phyloP scores from a whole-genome alignment of 2,113 vertebrate species.

The Anthoscopus minutus region DNA sequence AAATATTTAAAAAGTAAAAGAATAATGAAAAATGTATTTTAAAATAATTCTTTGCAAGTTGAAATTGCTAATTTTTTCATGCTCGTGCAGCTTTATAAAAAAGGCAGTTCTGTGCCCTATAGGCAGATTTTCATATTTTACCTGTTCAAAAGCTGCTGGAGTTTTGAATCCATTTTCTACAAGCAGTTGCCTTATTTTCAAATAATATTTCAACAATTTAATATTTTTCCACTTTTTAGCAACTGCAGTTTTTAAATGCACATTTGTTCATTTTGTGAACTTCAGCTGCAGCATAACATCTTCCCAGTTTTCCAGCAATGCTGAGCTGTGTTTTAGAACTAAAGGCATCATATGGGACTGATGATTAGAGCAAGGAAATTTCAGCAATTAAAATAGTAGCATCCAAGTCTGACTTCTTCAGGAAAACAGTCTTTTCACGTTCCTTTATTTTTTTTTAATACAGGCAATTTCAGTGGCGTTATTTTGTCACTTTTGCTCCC shows the following conservation, averaged over 20 bases:
- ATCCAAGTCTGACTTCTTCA: neutral
- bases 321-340: neutral
- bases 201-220: neutral
- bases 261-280: neutral
- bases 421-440: neutral
- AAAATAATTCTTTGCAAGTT: neutral
- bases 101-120: neutral
- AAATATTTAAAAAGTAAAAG: neutral
- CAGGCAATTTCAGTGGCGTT: neutral
- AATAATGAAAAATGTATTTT: neutral
- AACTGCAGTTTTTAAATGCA: neutral
- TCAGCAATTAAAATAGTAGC: neutral
- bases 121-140: neutral
- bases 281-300: neutral
- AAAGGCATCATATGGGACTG: neutral
- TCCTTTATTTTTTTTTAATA: neutral
- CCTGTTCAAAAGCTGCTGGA: neutral
- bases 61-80: neutral
- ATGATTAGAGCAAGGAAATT: neutral
- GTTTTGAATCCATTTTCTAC: neutral
- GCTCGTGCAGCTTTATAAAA: neutral
- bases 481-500: neutral
- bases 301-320: neutral
- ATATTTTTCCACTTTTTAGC: neutral
- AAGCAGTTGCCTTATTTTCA: neutral